Percentiles rank a stretch among this genome's conserved stretches.
Conservation (phyloP, 2,113 vertebrate species). For the Ophthalmolycus amberensis region DNA sequence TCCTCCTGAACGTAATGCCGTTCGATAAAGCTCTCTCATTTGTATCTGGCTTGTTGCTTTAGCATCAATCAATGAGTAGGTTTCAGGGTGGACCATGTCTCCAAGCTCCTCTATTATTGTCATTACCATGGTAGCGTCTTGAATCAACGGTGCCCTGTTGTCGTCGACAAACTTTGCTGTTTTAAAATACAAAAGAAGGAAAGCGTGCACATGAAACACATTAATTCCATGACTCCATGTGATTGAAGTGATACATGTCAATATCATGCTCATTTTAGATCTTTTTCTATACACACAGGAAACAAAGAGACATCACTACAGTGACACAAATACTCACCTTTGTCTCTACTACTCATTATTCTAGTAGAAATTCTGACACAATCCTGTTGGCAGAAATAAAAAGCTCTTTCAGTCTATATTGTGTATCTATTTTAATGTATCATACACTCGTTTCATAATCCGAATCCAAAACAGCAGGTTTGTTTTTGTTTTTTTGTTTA, state of each 20-base stretch:
- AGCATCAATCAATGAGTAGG: neutral
- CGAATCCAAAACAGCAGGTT: neutral
- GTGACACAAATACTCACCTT: slow-evolving; percentile 49
- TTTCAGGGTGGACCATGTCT: slow-evolving; percentile 43
- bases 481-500: neutral
- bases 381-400: slow-evolving; percentile 11
- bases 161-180: slow-evolving; percentile 57
- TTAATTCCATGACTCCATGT: neutral
- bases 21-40: neutral
- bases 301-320: neutral
- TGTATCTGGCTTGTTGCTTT: fast-evolving
- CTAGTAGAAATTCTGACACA: neutral
- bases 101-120: slow-evolving; percentile 41
- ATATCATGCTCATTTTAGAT: neutral
- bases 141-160: neutral
- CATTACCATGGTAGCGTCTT: neutral
- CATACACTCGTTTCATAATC: neutral
- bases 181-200: neutral
- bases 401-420: neutral
- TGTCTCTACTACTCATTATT: slow-evolving; percentile 14
- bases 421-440: neutral
- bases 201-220: neutral
- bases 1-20: slow-evolving; percentile 14
- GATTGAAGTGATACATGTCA: neutral
- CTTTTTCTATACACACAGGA: neutral